A percentile compares a stretch with the other conserved stretches of the same genome.
Evolutionary conservation across 2,113 vertebrate species (phyloP).

Genomic region (Saguinus midas): DNA sequence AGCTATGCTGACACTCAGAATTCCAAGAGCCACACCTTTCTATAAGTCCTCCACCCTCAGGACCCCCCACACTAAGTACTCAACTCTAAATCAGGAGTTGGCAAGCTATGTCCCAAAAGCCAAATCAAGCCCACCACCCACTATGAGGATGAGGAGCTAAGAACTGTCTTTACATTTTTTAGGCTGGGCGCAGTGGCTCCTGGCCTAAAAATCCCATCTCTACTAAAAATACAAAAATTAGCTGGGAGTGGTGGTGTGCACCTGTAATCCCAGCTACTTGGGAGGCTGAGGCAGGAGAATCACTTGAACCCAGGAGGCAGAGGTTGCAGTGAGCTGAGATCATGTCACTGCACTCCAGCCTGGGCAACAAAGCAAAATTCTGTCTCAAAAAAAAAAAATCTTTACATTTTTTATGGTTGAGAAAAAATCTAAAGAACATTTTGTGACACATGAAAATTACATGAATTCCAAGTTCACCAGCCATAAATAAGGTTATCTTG

Average conservation of each 20-base stretch:
- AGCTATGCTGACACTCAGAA: background rate
- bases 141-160: background rate
- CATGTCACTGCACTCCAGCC: too few species aligned
- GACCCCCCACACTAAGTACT: background rate
- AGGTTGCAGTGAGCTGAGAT: too few species aligned
- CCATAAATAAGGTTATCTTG: background rate
- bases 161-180: background rate
- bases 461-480: background rate
- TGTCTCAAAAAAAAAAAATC: background rate
- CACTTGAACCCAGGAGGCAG: too few species aligned
- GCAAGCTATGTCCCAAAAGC: background rate
- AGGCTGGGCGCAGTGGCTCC: too few species aligned
- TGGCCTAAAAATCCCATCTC: too few species aligned
- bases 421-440: background rate
- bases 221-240: too few species aligned
- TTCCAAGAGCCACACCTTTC: background rate
- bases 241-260: too few species aligned
- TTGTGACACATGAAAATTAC: conserved; percentile 3
- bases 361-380: too few species aligned
- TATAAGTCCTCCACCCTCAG: background rate
- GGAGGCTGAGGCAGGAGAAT: too few species aligned
- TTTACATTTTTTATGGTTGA: background rate
- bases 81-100: background rate
- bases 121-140: background rate
- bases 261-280: too few species aligned